A percentile compares a stretch with the other conserved stretches of the same genome.
phyloP scores from a whole-genome alignment of 2,888 invertebrate genomes.

The Aethes cnicana region DNA sequence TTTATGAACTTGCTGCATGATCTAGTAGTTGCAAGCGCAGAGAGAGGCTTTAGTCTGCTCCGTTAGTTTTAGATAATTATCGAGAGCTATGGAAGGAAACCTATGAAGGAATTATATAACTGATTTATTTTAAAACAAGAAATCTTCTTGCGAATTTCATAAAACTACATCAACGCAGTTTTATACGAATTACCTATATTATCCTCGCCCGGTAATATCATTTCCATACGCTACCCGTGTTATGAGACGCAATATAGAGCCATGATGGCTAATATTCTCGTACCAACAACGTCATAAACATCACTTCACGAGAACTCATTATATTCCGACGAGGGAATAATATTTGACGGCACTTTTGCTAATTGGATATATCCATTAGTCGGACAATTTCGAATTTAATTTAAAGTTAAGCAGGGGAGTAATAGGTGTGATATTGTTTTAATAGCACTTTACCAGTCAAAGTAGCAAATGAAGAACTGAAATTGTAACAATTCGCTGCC shows the following conservation, averaged over 20 bases:
- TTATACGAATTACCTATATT: conserved; percentile 18
- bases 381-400: conserved; percentile 40
- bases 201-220: conserved; percentile 34
- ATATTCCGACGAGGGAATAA: conserved; percentile 42
- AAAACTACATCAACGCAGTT: conserved; percentile 12
- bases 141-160: background rate
- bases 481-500: conserved; percentile 31
- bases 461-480: too few relatives aligned
- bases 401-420: conserved; percentile 33
- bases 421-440: conserved; percentile 13
- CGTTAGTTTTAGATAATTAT: too few relatives aligned
- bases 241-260: conserved; percentile 49
- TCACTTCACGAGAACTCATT: conserved; percentile 37
- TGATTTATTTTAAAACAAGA: background rate
- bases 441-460: conserved; percentile 7
- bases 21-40: too few relatives aligned
- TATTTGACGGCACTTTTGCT: conserved; percentile 42
- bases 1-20: too few relatives aligned
- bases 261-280: conserved; percentile 43
- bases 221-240: conserved; percentile 42
- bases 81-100: too few relatives aligned
- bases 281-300: conserved; percentile 27
- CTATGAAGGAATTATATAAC: too few relatives aligned
- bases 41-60: too few relatives aligned
- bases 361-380: conserved; percentile 45